Evolutionary conservation across 1,140 invertebrate genomes (phyloP).

Genomic region (Eriocheir sinensis): DNA sequence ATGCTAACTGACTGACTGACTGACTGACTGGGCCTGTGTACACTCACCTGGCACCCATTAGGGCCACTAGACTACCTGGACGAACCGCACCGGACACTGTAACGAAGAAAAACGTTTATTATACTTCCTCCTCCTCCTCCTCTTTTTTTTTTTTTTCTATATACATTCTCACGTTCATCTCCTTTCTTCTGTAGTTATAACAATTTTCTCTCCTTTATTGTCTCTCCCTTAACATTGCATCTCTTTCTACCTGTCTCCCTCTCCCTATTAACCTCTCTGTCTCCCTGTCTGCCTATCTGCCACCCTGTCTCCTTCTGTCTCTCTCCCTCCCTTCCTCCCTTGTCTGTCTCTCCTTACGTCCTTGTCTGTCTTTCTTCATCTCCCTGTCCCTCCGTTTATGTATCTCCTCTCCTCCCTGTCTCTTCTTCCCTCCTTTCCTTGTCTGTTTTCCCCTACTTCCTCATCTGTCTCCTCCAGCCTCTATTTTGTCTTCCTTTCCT

Average conservation of each 20-base stretch:
- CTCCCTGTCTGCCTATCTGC: background rate
- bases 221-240: background rate
- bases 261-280: background rate
- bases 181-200: too few relatives aligned
- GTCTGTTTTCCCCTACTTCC: background rate
- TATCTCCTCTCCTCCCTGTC: background rate
- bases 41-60: conserved; percentile 82
- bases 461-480: background rate
- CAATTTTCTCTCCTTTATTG: background rate
- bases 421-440: background rate
- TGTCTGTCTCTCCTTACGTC: background rate
- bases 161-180: background rate
- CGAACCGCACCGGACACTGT: conserved; percentile 81
- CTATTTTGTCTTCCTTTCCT: too few relatives aligned
- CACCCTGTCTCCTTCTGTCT: background rate
- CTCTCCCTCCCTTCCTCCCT: background rate
- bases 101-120: too few relatives aligned
- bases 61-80: conserved; percentile 82
- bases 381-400: too few relatives aligned
- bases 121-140: background rate
- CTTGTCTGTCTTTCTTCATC: background rate
- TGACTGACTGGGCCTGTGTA: too few relatives aligned
- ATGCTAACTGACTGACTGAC: too few relatives aligned
- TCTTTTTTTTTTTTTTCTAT: too few relatives aligned
- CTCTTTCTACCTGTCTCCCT: background rate